Evolutionary conservation across 1,140 invertebrate genomes (phyloP), one percentile per base, ranked within the genome.

Genomic region (Venustaconcha ellipsiformis): DNA sequence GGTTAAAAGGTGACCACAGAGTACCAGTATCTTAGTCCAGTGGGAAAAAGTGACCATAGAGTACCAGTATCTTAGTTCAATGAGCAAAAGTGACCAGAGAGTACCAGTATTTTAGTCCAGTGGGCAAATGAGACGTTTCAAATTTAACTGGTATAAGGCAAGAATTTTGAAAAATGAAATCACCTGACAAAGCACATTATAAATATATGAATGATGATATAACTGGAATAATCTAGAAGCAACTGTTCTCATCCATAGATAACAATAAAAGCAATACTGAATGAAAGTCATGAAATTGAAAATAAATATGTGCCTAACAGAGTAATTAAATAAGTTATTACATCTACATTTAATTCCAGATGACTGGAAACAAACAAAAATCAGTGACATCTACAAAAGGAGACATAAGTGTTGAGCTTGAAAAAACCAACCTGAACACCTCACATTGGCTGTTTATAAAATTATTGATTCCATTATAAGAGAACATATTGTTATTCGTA

Each of bases 361-460:
- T 5, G 23, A 26, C 4, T 73, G 71, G 71, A 67, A 74, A 60
- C 55, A 67, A 55, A 63, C 30, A 6, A 37, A 67, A 15, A 67
- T 67, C 14, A 67, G 72, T 37, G 57, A 63, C 14, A 67, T 67
- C 8, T 73, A 65, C 30, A 74, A n/a, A 73, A 73, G 2, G 64
- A 56, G 48, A 60, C 14, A 67, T 14, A 73, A 73, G n/a, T 6
- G n/a, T 23, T 20, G 14, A 66, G 72, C 64, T 20, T 15, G 72
- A 18, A 67, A 18, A 12, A 23, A 73, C 57, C 66, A 64, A 58
- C 71, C 71, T 11, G 48, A 58, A 57, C 57, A 48, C 23, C n/a
- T 73, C 18, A 73, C 71, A 58, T 67, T 64, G 18, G 59, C 67
- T 11, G 55, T 67, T 18, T 67, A 64, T 58, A 73, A 73, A 66